phyloP scores from a whole-genome alignment of 2,888 invertebrate genomes.

The Anarsia innoxiella region DNA sequence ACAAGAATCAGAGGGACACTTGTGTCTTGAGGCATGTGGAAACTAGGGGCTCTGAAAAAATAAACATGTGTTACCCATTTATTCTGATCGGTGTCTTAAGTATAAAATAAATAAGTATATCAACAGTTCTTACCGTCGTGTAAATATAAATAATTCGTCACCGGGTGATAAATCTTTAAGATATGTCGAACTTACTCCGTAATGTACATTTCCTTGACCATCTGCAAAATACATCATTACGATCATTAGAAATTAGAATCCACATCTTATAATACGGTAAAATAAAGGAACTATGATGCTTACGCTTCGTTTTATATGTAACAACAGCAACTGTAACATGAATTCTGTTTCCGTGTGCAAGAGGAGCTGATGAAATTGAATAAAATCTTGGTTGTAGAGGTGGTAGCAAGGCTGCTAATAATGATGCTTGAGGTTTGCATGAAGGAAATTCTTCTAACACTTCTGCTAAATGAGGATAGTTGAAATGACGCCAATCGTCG shows the following conservation, averaged over 20 bases:
- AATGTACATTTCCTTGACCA: conserved; percentile 86
- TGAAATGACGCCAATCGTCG: conserved; percentile 94
- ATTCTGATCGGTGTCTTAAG: too few species aligned
- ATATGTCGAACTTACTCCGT: conserved; percentile 95
- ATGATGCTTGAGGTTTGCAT: conserved; percentile 85
- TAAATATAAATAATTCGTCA: conserved; percentile 82
- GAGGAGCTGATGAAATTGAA: conserved; percentile 92
- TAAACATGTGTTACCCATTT: too few species aligned
- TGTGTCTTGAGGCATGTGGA: conserved; percentile 86
- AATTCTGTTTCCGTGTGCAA: conserved; percentile 82
- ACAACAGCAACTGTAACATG: conserved; percentile 95
- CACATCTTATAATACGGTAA: neutral
- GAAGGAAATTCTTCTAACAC: conserved; percentile 92
- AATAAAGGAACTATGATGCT: conserved; percentile 20
- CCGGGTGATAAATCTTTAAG: conserved; percentile 80
- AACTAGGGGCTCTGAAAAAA: conserved; percentile 83
- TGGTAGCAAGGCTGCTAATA: conserved; percentile 87
- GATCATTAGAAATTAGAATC: too few species aligned
- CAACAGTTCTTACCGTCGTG: conserved; percentile 82
- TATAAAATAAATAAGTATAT: conserved; percentile 5
- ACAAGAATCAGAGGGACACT: conserved; percentile 88
- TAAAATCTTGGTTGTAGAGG: conserved; percentile 94
- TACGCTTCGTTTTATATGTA: conserved; percentile 86
- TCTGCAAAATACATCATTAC: conserved; percentile 74
- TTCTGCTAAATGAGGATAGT: conserved; percentile 89